Conservation (phyloP, 2,797 vertebrate genomes). For the Ispidina picta region DNA sequence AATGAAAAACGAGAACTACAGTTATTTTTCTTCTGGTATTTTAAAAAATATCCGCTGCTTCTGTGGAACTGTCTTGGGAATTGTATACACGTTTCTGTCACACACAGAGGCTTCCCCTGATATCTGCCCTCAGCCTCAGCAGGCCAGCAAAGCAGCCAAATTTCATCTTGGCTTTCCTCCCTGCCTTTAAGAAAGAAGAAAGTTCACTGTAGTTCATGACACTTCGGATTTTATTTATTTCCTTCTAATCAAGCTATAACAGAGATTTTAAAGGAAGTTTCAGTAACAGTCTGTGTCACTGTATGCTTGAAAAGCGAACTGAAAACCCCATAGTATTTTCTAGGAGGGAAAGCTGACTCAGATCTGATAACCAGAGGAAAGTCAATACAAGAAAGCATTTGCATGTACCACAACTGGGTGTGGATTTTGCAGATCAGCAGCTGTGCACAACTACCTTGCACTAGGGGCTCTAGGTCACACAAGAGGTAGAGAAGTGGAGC, state of each 20-base stretch:
- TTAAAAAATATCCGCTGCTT: neutral
- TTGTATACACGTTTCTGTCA: neutral
- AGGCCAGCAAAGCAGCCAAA: neutral
- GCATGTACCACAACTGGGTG: rapidly evolving
- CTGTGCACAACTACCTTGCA: rapidly evolving
- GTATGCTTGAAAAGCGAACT: neutral
- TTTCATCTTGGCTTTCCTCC: neutral
- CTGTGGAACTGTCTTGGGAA: neutral
- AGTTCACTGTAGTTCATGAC: neutral
- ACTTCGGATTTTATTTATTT: neutral
- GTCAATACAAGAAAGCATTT: rapidly evolving
- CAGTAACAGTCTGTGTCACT: neutral
- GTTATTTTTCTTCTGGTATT: neutral
- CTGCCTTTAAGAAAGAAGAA: neutral
- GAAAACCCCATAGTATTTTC: neutral
- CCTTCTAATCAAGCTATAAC: neutral
- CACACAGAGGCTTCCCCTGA: neutral
- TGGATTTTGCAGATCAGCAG: neutral
- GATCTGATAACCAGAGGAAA: neutral
- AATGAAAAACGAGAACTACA: neutral
- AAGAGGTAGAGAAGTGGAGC: rapidly evolving
- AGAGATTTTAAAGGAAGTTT: neutral
- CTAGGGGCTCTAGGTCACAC: neutral
- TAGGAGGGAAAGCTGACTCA: neutral
- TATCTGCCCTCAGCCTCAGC: neutral